Percentiles rank a stretch among this genome's conserved stretches.
phyloP scores from a whole-genome alignment of 2,888 invertebrate genomes.

The Eledona agricola region DNA sequence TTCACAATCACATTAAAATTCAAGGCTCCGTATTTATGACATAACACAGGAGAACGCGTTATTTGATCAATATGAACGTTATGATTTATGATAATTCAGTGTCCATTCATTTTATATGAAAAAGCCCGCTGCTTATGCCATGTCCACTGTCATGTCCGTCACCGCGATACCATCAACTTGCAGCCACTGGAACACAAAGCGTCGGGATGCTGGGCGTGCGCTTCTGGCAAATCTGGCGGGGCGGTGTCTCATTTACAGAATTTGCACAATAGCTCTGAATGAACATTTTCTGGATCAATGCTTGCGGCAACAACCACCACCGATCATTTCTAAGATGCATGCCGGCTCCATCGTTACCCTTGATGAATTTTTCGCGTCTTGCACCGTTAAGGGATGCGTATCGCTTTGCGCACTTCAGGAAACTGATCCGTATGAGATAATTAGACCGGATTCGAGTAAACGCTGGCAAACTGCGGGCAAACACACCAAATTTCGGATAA shows the following conservation, averaged over 20 bases:
- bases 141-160: conserved; percentile 7
- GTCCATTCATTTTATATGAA: too few relatives aligned
- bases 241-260: conserved; percentile 6
- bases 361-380: neutral
- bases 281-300: conserved; percentile 2
- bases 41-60: conserved; percentile 20
- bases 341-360: neutral
- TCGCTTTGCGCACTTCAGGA: too few relatives aligned
- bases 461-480: too few relatives aligned
- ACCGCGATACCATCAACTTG: conserved; percentile 14
- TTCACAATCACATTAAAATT: conserved; percentile 6
- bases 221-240: conserved; percentile 1
- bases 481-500: too few relatives aligned
- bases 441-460: too few relatives aligned
- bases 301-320: neutral
- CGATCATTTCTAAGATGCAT: conserved; percentile 1
- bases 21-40: conserved; percentile 14
- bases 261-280: conserved; percentile 1
- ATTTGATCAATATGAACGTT: too few relatives aligned
- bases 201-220: conserved; percentile 7
- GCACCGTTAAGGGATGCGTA: too few relatives aligned
- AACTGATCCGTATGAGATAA: too few relatives aligned
- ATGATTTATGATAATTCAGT: too few relatives aligned
- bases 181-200: conserved; percentile 12
- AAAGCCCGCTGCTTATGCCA: conserved; percentile 8